phyloP scores from a whole-genome alignment of 2,797 vertebrate genomes.

The Mormyrops attenuatus region DNA sequence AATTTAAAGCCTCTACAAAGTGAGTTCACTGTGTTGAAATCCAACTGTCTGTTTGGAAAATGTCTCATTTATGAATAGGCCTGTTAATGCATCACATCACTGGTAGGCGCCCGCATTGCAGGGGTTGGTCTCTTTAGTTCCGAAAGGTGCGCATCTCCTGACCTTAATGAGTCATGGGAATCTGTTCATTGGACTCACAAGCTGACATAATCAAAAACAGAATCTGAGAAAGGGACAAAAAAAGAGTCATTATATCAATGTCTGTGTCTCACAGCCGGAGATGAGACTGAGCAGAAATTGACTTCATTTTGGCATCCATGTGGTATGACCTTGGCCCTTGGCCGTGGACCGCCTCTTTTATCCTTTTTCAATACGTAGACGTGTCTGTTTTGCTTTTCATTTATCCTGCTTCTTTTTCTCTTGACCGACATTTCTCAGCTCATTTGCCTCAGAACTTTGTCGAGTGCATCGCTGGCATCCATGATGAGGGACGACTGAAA shows the following conservation, averaged over 20 bases:
- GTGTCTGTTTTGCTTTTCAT: not conserved
- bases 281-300: not conserved
- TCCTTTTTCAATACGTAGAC: not conserved
- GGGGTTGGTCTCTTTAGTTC: not conserved
- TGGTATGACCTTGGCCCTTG: not conserved
- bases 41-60: not conserved
- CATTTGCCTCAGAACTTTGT: not conserved
- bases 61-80: not conserved
- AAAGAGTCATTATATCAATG: not conserved
- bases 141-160: not conserved
- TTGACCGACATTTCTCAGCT: not conserved
- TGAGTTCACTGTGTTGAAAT: not conserved
- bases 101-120: not conserved
- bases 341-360: not conserved
- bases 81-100: not conserved
- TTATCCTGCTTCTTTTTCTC: not conserved
- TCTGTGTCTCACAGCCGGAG: not conserved
- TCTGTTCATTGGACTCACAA: not conserved
- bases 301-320: not conserved
- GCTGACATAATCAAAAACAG: not conserved
- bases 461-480: not conserved
- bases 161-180: not conserved
- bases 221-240: not conserved
- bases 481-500: not conserved
- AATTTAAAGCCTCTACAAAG: not conserved